phyloP scores from a whole-genome alignment of 2,797 vertebrate genomes.

The Acanthopagrus latus region DNA sequence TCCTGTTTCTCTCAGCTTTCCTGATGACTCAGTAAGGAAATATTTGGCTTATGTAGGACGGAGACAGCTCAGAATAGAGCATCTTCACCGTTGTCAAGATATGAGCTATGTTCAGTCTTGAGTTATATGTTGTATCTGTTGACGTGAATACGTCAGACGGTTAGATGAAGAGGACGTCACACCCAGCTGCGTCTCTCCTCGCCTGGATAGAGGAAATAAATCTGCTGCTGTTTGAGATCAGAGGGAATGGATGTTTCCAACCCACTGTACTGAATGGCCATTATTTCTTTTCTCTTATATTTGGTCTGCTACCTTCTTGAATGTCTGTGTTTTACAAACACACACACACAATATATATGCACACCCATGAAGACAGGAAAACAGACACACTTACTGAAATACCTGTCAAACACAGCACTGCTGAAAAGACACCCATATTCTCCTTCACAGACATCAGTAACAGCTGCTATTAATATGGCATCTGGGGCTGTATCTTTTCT shows the following conservation, averaged over 20 bases:
- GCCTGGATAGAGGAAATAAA: conserved; percentile 19
- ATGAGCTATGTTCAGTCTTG: conserved; percentile 1
- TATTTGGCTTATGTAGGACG: conserved; percentile 41
- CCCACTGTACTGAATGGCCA: neutral
- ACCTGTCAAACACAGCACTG: neutral
- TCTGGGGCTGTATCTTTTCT: neutral
- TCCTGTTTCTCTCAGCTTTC: conserved; percentile 21
- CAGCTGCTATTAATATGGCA: neutral
- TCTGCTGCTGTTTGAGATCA: conserved; percentile 19
- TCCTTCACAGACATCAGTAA: neutral
- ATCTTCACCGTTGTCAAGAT: conserved; percentile 9
- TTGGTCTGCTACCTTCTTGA: conserved; percentile 1
- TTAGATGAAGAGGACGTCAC: conserved; percentile 8
- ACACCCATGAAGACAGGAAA: neutral
- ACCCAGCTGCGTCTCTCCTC: conserved; percentile 7
- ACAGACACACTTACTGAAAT: neutral
- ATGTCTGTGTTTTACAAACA: conserved; percentile 9
- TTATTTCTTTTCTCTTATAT: conserved; percentile 40
- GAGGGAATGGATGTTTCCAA: conserved; percentile 32
- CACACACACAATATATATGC: neutral
- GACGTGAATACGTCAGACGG: conserved; percentile 23
- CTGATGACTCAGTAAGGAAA: conserved; percentile 59
- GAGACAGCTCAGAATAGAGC: conserved; percentile 50
- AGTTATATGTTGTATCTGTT: conserved; percentile 29
- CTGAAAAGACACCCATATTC: neutral